phyloP scores from a whole-genome alignment of 2,113 vertebrate genomes.

The Daphoenositta chrysoptera region DNA sequence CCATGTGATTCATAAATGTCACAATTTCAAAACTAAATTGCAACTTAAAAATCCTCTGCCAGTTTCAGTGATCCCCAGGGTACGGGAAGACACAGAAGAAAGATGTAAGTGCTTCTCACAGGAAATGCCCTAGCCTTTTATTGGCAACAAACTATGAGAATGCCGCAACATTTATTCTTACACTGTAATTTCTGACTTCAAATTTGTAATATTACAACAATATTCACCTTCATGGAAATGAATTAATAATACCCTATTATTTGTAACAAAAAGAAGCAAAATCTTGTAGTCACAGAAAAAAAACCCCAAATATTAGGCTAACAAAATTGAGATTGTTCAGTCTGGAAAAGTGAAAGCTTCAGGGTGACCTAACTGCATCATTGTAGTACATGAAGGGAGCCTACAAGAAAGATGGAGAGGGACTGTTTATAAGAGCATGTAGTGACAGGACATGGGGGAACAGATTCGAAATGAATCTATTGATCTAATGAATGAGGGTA shows the following conservation, averaged over 20 bases:
- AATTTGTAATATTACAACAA: neutral
- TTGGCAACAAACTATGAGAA: neutral
- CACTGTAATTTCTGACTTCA: neutral
- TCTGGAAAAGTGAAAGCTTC: neutral
- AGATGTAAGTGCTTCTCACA: neutral
- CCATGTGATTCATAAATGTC: neutral
- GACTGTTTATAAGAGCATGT: neutral
- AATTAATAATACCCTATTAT: neutral
- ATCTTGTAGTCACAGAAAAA: neutral
- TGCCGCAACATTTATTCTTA: neutral
- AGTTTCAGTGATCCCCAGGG: neutral
- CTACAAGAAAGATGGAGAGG: neutral
- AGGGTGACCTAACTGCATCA: rapidly evolving
- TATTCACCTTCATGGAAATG: neutral
- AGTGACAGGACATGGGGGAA: neutral
- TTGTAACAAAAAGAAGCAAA: neutral
- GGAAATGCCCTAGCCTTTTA: neutral
- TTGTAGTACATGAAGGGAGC: neutral
- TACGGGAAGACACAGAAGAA: neutral
- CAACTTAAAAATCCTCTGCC: neutral
- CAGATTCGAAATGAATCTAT: neutral
- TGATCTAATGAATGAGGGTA: neutral
- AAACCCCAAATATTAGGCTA: neutral
- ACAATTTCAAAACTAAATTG: neutral
- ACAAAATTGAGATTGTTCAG: neutral